Percentiles rank a stretch among this genome's conserved stretches.
These are phyloP conservation scores for Leptinotarsa lineolata DNA, from an alignment of 1,140 invertebrate species.

Conservation along the genomic window DNA sequence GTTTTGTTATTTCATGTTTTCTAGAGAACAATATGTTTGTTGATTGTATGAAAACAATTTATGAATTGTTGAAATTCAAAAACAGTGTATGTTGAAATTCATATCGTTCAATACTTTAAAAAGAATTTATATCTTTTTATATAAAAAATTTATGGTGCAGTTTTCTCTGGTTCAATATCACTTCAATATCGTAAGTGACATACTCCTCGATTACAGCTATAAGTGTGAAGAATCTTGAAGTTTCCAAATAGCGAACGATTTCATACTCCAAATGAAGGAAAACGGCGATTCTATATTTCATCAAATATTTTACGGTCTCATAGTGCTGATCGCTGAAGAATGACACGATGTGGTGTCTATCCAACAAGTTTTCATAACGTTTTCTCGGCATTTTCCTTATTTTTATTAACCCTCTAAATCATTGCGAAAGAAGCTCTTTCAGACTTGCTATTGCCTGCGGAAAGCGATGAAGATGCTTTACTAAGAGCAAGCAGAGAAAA, in stretches of 20 bases:
- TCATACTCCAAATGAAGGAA: neutral
- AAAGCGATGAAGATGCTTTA: slow-evolving; percentile 23
- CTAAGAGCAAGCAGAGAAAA: slow-evolving; percentile 14
- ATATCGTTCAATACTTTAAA: too few species aligned
- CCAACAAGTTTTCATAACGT: slow-evolving; percentile 22
- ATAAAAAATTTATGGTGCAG: too few species aligned
- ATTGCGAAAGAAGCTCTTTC: slow-evolving; percentile 21
- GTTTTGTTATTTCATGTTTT: too few species aligned
- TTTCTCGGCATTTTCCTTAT: slow-evolving; percentile 14
- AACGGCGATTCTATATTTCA: neutral
- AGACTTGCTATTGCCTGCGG: slow-evolving; percentile 10
- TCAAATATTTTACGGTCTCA: neutral
- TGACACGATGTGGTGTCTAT: slow-evolving; percentile 2
- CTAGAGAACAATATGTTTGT: too few species aligned
- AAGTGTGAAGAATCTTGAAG: too few species aligned
- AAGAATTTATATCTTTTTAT: too few species aligned
- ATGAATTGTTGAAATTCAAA: too few species aligned
- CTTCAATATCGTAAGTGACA: too few species aligned
- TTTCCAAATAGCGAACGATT: neutral
- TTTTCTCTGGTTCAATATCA: too few species aligned
- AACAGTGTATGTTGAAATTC: too few species aligned
- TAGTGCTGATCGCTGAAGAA: slow-evolving; percentile 2
- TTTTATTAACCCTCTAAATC: slow-evolving; percentile 28
- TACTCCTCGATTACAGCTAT: too few species aligned
- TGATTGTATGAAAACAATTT: too few species aligned